Base-by-base conservation (phyloP, 2,888 invertebrate species). In the Latheticus oryzae region DNA sequence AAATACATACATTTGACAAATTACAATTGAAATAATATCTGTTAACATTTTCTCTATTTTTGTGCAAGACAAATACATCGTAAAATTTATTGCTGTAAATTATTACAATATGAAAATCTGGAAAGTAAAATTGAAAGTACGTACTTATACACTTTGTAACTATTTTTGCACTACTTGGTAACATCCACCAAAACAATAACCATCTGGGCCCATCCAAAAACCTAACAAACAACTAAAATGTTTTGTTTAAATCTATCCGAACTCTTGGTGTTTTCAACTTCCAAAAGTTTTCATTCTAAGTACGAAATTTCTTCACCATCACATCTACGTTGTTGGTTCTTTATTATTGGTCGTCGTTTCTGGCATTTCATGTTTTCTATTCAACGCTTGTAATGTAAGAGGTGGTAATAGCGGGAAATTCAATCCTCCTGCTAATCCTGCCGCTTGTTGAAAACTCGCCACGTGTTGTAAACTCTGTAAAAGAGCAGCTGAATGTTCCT, bases 401-500 rank as follows among this genome's bases (percentile, higher is more conserved):
- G 76, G 83, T 66, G 78, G 86, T 76, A 77, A 79, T 73, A 76
- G 79, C 66, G 83, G 81, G 63, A 82, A 79, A 54, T 81, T 80
- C 23, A 81, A 74, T 28, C 81, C 78, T 26, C 80, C 68, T 9
- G 76, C 74, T 68, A 76, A 55, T 62, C 84, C 76, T 2, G 85
- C 85, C 8, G 85, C 85, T 7, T 87, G 83, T 13, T 86, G 85
- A 72, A 82, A 80, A 80, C 83, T 83, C 77, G 85, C 80, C 78
- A 81, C 78, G 72, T 82, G 85, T 67, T 90, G 90, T 37, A 91
- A 78, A 23, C 87, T 87, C 73, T 91, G 90, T 43, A 91, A 78
- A 13, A 93, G 79, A 0, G 95, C 95, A 1, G 96, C 95, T 0
- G 95, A 93, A 78, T 97, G 96, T 75, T 97, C 96, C 78, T 96